Evolutionary conservation across 2,113 vertebrate genomes (phyloP), one percentile per base, ranked within the genome.

Genomic region (Neomonachus schauinslandi): DNA sequence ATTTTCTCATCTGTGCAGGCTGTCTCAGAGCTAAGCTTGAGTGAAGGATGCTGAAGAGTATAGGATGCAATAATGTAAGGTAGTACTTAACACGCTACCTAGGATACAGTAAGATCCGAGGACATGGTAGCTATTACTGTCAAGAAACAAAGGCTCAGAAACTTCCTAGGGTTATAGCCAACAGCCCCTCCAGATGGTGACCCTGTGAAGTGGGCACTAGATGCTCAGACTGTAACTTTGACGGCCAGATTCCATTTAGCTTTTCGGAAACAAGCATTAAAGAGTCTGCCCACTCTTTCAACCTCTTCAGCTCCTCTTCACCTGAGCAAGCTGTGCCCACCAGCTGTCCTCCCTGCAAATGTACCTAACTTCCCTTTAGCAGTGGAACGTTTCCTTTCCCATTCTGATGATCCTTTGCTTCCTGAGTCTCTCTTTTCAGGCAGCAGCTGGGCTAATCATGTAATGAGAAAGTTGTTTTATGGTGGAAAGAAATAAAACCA

Each of bases 151-250:
- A 67, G 71, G 16, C 33, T 80, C 19, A 57, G 42, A 77, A 42
- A 53, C 26, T 95, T 36, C 86, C 51, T 36, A 26, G 33, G 33
- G 55, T 16, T 51, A 69, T 3, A 69, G 84, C 19, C 94, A 92
- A 92, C 2, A 59, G 39, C 24, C 21, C 63, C 71, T 94, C 87
- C 71, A 94, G 76, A 85, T 88, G 81, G 80, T 72, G 67, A 90
- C 95, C 79, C 59, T 33, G 4, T 86, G 80, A 80, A 1, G 2
- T 57, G 24, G 33, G 13, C 15, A 46, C 26, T 81, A 21, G 26
- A 82, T 6, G 26, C n/a, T 85, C 72, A 65, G 8, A 87, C 8
- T 77, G 55, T 9, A 18, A 28, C 1, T 72, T 18, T 81, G 18
- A 36, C 39, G 77, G 79, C 53, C 76, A 86, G 88, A 39, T 65